Conservation (phyloP, 2,888 invertebrate genomes). For the Trichopria drosophilae region DNA sequence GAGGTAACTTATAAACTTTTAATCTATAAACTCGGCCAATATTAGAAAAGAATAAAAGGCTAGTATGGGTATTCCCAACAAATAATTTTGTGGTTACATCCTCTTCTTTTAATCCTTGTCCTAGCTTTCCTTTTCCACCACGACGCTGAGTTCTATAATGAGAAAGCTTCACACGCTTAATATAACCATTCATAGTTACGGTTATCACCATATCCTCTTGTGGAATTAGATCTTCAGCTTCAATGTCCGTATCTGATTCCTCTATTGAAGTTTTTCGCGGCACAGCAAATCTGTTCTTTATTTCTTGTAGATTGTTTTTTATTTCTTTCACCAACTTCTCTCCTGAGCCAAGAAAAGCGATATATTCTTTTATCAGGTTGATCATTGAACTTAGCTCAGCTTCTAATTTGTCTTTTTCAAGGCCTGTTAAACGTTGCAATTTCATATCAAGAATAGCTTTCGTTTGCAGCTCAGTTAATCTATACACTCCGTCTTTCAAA, state of each 20-base stretch:
- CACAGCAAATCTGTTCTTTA: slow-evolving; percentile 12
- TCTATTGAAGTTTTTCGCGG: slow-evolving; percentile 16
- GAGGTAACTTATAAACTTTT: slow-evolving; percentile 21
- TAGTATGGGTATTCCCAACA: slow-evolving; percentile 15
- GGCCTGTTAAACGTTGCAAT: slow-evolving; percentile 19
- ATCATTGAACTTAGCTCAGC: not conserved
- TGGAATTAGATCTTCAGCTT: slow-evolving; percentile 21
- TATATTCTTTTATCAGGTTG: slow-evolving; percentile 5
- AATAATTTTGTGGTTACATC: no score
- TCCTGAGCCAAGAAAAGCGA: slow-evolving; percentile 13
- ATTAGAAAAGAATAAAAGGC: slow-evolving; percentile 23
- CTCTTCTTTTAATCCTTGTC: slow-evolving; percentile 1
- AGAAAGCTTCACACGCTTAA: slow-evolving; percentile 19
- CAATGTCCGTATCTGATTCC: slow-evolving; percentile 3
- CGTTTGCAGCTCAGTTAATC: slow-evolving; percentile 11
- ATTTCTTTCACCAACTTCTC: slow-evolving; percentile 15
- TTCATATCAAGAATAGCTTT: slow-evolving; percentile 20
- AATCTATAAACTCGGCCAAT: slow-evolving; percentile 21
- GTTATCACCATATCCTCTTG: slow-evolving; percentile 20
- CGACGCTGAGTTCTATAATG: slow-evolving; percentile 21
- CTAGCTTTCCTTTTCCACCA: slow-evolving; percentile 18
- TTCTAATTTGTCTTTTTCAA: slow-evolving; percentile 19
- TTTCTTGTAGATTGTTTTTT: slow-evolving; percentile 16
- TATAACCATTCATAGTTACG: slow-evolving; percentile 20
- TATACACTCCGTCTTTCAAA: slow-evolving; percentile 12